phyloP scores from a whole-genome alignment of 2,797 vertebrate species.

The Tadarida brasiliensis region DNA sequence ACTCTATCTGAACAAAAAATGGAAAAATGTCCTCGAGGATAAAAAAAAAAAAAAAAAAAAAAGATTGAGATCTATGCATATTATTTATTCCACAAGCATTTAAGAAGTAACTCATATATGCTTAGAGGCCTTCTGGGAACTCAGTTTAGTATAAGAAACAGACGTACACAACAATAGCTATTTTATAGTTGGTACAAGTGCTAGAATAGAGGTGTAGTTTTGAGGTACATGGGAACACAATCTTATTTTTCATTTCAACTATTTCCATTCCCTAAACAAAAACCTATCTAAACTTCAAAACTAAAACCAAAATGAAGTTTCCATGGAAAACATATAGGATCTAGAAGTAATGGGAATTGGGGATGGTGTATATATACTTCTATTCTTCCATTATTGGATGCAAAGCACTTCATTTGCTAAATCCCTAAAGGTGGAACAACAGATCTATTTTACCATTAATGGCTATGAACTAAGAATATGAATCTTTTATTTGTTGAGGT shows the following conservation, averaged over 20 bases:
- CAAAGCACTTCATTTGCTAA: neutral
- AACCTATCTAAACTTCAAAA: neutral
- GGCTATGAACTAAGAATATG: neutral
- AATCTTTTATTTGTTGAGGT: neutral
- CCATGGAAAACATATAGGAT: neutral
- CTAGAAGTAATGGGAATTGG: neutral
- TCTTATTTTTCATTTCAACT: neutral
- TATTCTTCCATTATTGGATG: neutral
- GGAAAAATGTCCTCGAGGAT: no score
- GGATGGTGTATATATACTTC: neutral
- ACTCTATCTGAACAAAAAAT: no score
- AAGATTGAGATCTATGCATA: neutral
- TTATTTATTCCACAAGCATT: neutral
- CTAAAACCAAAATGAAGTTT: neutral
- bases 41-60: no score
- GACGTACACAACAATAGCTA: neutral
- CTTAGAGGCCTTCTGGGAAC: neutral
- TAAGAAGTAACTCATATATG: neutral
- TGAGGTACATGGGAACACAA: neutral
- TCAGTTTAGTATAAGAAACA: neutral
- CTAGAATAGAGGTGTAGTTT: neutral
- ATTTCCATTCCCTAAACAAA: conserved; percentile 17
- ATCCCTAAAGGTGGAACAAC: neutral
- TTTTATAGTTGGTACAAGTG: neutral
- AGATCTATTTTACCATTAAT: neutral